A percentile compares a stretch with the other conserved stretches of the same genome.
Conservation (phyloP, 1,140 invertebrate species). For the Globodera ellingtonae region DNA sequence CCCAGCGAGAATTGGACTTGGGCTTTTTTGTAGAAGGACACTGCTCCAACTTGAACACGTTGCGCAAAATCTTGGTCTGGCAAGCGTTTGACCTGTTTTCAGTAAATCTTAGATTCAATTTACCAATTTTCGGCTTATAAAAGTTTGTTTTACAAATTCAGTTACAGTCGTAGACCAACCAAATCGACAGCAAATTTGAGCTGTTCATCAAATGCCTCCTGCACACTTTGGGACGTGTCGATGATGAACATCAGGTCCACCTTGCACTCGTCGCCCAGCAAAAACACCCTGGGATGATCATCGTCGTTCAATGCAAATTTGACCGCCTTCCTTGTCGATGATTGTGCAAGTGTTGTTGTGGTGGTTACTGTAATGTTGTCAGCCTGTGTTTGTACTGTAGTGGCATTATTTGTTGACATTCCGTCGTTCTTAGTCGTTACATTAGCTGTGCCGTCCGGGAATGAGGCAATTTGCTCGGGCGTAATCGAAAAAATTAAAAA, state of each 20-base stretch:
- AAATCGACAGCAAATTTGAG: constrained; percentile 58
- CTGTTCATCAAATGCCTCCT: constrained; percentile 54
- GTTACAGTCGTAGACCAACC: constrained; percentile 31
- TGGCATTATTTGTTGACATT: background rate
- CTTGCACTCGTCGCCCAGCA: constrained; percentile 43
- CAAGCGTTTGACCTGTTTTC: constrained; percentile 37
- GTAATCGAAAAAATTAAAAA: background rate
- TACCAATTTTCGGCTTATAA: too few species aligned
- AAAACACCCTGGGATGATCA: constrained; percentile 28
- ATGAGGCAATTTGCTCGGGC: background rate
- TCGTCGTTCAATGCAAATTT: constrained; percentile 33
- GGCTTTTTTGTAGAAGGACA: constrained; percentile 54
- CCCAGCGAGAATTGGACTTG: constrained; percentile 49
- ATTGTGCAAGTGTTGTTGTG: background rate
- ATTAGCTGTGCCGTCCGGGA: background rate
- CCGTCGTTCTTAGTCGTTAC: too few species aligned
- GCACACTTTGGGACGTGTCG: constrained; percentile 59
- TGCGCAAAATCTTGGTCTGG: constrained; percentile 58
- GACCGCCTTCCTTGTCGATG: constrained; percentile 16
- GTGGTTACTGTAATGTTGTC: background rate
- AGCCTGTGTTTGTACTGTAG: background rate
- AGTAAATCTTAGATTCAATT: background rate
- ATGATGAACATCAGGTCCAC: constrained; percentile 57
- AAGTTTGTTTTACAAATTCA: constrained; percentile 5
- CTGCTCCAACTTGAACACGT: constrained; percentile 46